These are phyloP conservation scores for Aricia artaxerxes DNA, from an alignment of 2,888 invertebrate species.

Conservation along the genomic window DNA sequence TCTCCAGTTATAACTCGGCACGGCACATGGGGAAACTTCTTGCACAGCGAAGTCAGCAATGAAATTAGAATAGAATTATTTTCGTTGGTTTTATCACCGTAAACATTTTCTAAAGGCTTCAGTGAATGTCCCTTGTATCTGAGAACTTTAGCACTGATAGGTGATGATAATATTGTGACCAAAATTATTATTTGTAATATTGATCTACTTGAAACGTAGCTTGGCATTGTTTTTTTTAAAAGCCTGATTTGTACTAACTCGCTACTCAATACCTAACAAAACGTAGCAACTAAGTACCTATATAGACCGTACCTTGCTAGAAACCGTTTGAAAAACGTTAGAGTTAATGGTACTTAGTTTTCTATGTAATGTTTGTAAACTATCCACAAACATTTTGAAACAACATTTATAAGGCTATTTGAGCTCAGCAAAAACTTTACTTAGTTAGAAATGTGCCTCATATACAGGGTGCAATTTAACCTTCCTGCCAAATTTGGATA, in stretches of 20 bases:
- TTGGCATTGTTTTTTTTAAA: background rate
- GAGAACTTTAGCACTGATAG: slow-evolving; percentile 53
- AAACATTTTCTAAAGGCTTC: slow-evolving; percentile 69
- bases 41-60: slow-evolving; percentile 69
- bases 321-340: background rate
- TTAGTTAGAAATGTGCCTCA: too few relatives aligned
- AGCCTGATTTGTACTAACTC: background rate
- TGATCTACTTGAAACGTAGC: background rate
- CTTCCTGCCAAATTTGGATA: too few relatives aligned
- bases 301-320: background rate
- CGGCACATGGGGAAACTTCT: slow-evolving; percentile 65
- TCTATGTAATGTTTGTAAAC: background rate
- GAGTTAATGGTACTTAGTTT: background rate
- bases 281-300: background rate
- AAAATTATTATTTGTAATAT: background rate
- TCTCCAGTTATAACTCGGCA: slow-evolving; percentile 63
- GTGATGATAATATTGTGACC: slow-evolving; percentile 22
- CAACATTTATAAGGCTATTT: background rate
- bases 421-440: too few relatives aligned
- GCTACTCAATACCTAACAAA: background rate
- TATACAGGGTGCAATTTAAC: too few relatives aligned
- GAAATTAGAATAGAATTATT: slow-evolving; percentile 49
- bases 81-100: slow-evolving; percentile 47
- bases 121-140: slow-evolving; percentile 67
- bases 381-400: background rate